A percentile compares a stretch with the other conserved stretches of the same genome.
These are phyloP conservation scores for Pipistrellus nathusii DNA, from an alignment of 2,797 vertebrate genomes.

Conservation along the genomic window DNA sequence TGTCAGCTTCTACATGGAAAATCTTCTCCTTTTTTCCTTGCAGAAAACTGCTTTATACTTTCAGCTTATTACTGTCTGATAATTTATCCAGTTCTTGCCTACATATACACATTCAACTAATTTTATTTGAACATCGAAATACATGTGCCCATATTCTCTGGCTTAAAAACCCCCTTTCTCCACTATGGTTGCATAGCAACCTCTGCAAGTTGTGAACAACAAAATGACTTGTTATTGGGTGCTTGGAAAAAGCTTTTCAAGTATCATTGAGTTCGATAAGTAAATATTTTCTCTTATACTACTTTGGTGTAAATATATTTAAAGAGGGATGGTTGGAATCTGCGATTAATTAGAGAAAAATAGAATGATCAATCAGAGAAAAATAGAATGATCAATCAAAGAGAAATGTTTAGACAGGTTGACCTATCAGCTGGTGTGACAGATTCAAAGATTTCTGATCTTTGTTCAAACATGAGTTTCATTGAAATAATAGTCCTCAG, in stretches of 20 bases:
- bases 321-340: background rate
- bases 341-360: conserved; percentile 36
- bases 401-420: conserved; percentile 26
- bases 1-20: conserved; percentile 65
- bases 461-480: conserved; percentile 26
- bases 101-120: conserved; percentile 56
- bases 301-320: conserved; percentile 10
- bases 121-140: conserved; percentile 72
- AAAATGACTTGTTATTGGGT: conserved; percentile 55
- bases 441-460: background rate
- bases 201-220: conserved; percentile 39
- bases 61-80: conserved; percentile 57
- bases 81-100: conserved; percentile 73
- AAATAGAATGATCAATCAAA: conserved; percentile 35
- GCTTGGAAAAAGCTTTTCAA: conserved; percentile 18
- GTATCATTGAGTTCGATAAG: background rate
- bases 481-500: background rate
- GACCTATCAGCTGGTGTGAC: background rate
- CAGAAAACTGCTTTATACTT: conserved; percentile 64
- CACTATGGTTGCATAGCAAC: conserved; percentile 78
- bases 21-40: conserved; percentile 23
- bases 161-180: conserved; percentile 56
- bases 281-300: conserved; percentile 8
- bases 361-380: conserved; percentile 20
- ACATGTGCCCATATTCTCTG: conserved; percentile 47